Conservation (phyloP, 2,888 invertebrate genomes). For the Oasisia sp. region DNA sequence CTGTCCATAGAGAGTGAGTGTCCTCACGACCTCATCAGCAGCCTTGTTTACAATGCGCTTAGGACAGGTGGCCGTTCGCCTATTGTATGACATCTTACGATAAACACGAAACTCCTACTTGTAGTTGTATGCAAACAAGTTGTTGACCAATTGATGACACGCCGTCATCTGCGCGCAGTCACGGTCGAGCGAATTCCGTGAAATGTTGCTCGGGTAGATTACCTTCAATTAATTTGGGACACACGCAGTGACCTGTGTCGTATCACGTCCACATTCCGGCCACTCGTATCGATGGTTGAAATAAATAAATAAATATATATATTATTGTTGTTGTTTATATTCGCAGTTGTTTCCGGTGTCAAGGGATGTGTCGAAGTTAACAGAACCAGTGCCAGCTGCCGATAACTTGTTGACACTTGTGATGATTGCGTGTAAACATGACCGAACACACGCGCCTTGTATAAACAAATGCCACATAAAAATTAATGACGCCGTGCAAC, state of each 20-base stretch:
- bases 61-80: not conserved
- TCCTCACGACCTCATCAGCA: not conserved
- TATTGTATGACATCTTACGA: not conserved
- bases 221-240: not conserved
- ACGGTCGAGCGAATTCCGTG: not conserved
- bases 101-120: not conserved
- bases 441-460: not conserved
- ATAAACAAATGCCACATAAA: not conserved
- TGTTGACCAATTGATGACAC: not conserved
- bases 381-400: not conserved
- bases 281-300: not conserved
- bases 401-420: not conserved
- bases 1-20: not conserved
- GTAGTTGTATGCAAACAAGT: not conserved
- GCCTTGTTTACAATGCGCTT: not conserved
- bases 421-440: not conserved
- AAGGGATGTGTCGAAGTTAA: not conserved
- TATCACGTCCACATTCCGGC: not conserved
- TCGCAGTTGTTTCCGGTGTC: not conserved
- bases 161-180: not conserved
- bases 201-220: not conserved
- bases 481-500: not conserved
- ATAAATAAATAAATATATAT: not conserved
- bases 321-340: not conserved
- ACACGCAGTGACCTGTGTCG: not conserved